These are phyloP conservation scores for Dasysyrphus tricinctus DNA, from an alignment of 2,888 invertebrate genomes.

Conservation along the genomic window DNA sequence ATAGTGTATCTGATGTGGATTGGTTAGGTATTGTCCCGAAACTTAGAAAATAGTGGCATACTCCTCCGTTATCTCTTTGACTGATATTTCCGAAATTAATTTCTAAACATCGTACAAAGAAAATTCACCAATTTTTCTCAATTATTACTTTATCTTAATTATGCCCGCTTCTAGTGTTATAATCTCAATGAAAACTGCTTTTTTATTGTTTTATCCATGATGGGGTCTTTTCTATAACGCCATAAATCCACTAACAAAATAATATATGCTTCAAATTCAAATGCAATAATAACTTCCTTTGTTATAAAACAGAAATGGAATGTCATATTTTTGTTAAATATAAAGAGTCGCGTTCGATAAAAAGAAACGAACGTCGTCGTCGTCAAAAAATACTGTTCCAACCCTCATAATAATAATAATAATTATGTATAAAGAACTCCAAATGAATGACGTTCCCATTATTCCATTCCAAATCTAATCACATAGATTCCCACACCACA, in stretches of 20 bases:
- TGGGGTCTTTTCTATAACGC: neutral
- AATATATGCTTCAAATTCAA: neutral
- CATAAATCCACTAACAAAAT: neutral
- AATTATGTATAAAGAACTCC: neutral
- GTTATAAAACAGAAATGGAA: slow-evolving; percentile 30
- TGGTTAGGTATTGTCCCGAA: no score
- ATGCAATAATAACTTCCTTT: slow-evolving; percentile 14
- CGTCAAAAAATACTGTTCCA: slow-evolving; percentile 7
- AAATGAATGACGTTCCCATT: slow-evolving; percentile 43
- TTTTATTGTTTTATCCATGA: slow-evolving; percentile 64
- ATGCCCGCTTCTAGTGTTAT: slow-evolving; percentile 34
- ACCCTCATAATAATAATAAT: slow-evolving; percentile 29
- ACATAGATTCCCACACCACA: slow-evolving; percentile 70
- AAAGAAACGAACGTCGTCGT: neutral
- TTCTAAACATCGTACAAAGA: neutral
- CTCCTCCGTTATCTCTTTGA: no score
- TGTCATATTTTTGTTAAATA: slow-evolving; percentile 49
- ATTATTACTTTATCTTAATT: slow-evolving; percentile 27
- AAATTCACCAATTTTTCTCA: slow-evolving; percentile 4
- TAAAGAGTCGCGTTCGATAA: neutral
- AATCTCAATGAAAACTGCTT: slow-evolving; percentile 56
- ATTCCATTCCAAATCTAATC: slow-evolving; percentile 67
- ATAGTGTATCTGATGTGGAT: no score
- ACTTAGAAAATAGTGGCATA: no score
- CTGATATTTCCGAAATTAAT: neutral